Evolutionary conservation across 2,113 vertebrate genomes (phyloP), one percentile per base, ranked within the genome.

Genomic region (Poeciliopsis retropinna): DNA sequence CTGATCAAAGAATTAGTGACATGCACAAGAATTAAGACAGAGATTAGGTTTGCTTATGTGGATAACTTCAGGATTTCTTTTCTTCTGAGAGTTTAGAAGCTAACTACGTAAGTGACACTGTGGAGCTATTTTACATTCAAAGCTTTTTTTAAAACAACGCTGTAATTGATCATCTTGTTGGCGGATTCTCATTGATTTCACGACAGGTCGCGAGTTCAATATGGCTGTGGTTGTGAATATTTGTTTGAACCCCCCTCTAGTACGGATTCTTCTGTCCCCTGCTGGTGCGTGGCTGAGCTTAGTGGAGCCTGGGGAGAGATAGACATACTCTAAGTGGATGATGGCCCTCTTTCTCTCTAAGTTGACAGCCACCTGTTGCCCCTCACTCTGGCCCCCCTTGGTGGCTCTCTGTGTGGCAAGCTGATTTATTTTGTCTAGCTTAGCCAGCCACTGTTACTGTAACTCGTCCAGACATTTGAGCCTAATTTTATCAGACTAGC

Each of bases 361-460:
- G 89, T 80, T 9, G 12, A 89, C 89, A 90, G 76, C 80, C 91
- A 94, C 88, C 93, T 95, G 91, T 92, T 89, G 67, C 69, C 84
- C 81, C 83, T 82, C 84, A 71, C 80, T 83, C 80, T 65, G 64
- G 75, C 72, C 70, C 70, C 76, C 82, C 67, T 25, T 37, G 31
- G 37, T 72, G 75, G 75, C 73, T 60, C 41, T 66, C 78, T 87
- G 75, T 57, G 51, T 57, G 51, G 51, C 51, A n/a, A n/a, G 25
- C 51, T 57, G 51, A 82, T 89, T 84, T 83, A 84, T 85, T 83
- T 82, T 78, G 82, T 85, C 57, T 22, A 66, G 32, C 60, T 60
- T 19, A 83, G 87, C 77, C 82, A 85, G 78, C 81, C 90, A 84
- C 78, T 65, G 85, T 87, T 85, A 81, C 86, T 85, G 89, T 85